Base-by-base conservation (phyloP, 2,113 vertebrate genomes). In the Zapus hudsonius region DNA sequence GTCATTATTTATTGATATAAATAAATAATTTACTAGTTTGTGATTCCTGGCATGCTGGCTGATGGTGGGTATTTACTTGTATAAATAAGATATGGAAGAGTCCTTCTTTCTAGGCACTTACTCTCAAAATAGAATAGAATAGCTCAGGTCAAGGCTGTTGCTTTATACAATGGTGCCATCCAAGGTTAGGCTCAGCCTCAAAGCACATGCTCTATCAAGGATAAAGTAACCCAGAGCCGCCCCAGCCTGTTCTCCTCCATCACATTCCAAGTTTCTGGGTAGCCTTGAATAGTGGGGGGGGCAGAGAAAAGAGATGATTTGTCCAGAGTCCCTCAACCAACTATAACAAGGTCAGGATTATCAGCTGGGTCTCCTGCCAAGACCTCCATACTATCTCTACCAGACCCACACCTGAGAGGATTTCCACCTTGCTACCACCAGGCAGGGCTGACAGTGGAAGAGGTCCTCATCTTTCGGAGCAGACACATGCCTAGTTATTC, bases 391-490 rank as follows among this genome's bases (percentile, higher is more conserved):
- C 57, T 55, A 7, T 11, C 44, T 55, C 36, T 47, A 59, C 75
- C 16, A 31, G 64, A 38, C 12, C 69, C 3, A 6, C 10, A 9
- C n/a, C 74, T 33, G 12, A 0, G 2, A 40, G 72, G 57, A 76
- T 55, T 7, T 70, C 84, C 47, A 33, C 17, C 5, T 55, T 10
- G 5, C 20, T 2, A 20, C 2, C 0, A 5, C n/a, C 4, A 1
- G 36, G 29, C 16, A 16, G 7, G 23, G 29, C 7, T 57, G 33
- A 63, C 15, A 22, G 3, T 13, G 0, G 22, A 52, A 40, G 25
- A n/a, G 36, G 17, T 7, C 4, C n/a, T n/a, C 29, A 57, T 36
- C 44, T 19, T 42, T 0, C 0, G 2, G 20, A 75, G 16, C 42
- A 40, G 7, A 47, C 72, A 57, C 80, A n/a, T 0, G 0, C 9